Base-by-base conservation (phyloP, 2,888 invertebrate genomes). In the Trichogramma dendrolimi region DNA sequence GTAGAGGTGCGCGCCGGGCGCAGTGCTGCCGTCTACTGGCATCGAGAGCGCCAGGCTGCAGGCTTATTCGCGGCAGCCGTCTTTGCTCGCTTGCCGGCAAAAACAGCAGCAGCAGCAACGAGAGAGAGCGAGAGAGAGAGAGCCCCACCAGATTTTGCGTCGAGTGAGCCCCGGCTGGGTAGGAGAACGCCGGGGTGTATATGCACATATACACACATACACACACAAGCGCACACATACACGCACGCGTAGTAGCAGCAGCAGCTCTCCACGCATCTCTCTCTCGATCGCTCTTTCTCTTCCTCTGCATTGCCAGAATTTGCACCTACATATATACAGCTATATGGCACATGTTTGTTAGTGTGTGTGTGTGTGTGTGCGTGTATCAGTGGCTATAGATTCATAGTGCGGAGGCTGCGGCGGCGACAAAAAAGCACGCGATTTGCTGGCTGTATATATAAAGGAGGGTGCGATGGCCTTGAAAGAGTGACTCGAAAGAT, bases 1-100 rank as follows among this genome's bases (percentile, higher is more conserved):
- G 73, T 72, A 73, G 74, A 75, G 78, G 75, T 75, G 75, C 76
- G 75, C 76, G 73, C 76, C 72, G 73, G 72, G 73, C 77, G 76
- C 78, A 77, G 78, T 78, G 78, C 78, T 78, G 78, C 78, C 78
- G 77, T 74, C 78, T 79, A 78, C 78, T 78, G 78, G 78, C 67
- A 46, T 54, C 62, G 43, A 57, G 61, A 38, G 51, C 52, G 50
- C 48, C 65, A 51, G 77, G 65, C 46, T 53, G 62, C 60, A 49
- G 67, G 48, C 59, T 72, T 71, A 61, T 61, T 54, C 58, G 66
- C 68, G 54, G 62, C 60, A 55, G 52, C 43, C 55, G n/a, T 48
- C 11, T n/a, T 14, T 51, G 58, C 62, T 59, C 52, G 46, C 55
- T 47, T 61, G 58, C 50, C 61, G 65, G 60, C 53, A 60, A 64